Evolutionary conservation across 2,797 vertebrate genomes (phyloP).

Genomic region (Botia almorhae): DNA sequence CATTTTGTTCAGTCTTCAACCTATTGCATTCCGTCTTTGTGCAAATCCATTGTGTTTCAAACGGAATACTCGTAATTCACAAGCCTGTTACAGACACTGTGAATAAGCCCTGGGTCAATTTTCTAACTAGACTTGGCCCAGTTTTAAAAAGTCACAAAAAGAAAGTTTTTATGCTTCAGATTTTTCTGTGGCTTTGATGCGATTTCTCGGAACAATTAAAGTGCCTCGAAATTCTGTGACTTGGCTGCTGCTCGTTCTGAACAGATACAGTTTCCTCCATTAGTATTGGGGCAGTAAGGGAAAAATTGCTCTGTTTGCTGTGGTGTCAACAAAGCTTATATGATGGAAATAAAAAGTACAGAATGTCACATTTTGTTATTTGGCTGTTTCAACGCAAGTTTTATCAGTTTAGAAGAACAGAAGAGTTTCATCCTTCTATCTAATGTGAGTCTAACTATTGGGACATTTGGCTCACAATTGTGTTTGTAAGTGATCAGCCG

Average conservation of each 20-base stretch:
- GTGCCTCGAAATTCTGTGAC: not conserved
- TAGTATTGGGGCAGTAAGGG: no score
- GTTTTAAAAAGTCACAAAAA: conserved; percentile 64
- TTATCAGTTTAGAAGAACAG: no score
- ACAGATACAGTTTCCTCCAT: no score
- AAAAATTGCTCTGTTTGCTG: no score
- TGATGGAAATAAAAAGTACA: no score
- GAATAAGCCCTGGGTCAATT: conserved; percentile 69
- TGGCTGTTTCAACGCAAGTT: no score
- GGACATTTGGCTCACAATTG: no score
- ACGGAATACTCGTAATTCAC: conserved; percentile 77
- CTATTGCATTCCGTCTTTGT: conserved; percentile 33
- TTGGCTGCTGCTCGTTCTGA: not conserved
- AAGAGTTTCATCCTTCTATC: no score
- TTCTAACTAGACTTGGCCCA: conserved; percentile 70
- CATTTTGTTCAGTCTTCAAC: conserved; percentile 59
- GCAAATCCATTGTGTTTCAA: conserved; percentile 73
- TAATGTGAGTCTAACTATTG: no score
- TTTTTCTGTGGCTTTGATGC: conserved; percentile 9
- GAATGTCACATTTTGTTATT: no score
- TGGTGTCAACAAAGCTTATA: no score
- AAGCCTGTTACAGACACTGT: conserved; percentile 74
- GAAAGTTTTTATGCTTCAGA: conserved; percentile 43
- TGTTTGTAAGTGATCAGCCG: no score
- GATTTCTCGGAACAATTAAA: conserved; percentile 14